These are phyloP conservation scores for Trichoplusia ni DNA, from an alignment of 1,140 invertebrate genomes.

Conservation along the genomic window DNA sequence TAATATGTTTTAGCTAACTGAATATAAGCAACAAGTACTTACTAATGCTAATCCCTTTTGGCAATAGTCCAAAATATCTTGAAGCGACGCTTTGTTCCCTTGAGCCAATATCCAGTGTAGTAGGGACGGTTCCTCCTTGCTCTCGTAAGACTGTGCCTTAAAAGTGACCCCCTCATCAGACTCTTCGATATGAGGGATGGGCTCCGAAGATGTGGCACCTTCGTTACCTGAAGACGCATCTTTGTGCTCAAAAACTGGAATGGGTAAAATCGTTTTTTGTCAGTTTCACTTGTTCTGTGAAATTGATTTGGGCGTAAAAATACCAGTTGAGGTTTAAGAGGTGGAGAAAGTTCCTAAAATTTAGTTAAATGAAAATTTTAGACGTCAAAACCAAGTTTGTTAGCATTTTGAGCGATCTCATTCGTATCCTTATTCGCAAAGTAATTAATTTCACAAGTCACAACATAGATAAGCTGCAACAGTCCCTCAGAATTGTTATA, in stretches of 20 bases:
- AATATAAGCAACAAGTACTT: conserved; percentile 41
- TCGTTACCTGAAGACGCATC: conserved; percentile 59
- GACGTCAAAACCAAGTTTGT: too few species aligned
- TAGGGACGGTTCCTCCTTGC: conserved; percentile 81
- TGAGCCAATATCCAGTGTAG: conserved; percentile 92
- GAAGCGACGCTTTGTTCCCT: conserved; percentile 89
- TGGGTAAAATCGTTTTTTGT: too few species aligned
- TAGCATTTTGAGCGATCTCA: background rate
- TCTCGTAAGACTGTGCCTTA: conserved; percentile 59
- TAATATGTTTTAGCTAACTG: too few species aligned
- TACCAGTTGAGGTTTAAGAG: too few species aligned
- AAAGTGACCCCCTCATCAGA: conserved; percentile 64
- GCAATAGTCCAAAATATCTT: conserved; percentile 90
- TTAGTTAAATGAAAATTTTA: too few species aligned
- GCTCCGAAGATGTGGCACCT: conserved; percentile 45
- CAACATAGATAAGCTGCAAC: conserved; percentile 4
- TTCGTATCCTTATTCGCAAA: background rate
- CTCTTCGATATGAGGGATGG: conserved; percentile 47
- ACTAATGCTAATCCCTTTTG: conserved; percentile 86
- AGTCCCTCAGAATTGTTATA: background rate
- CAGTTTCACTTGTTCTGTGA: too few species aligned
- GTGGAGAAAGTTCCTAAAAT: too few species aligned
- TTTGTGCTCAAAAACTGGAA: conserved; percentile 68
- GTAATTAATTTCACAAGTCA: conserved; percentile 2
- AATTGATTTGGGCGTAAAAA: too few species aligned